Base-by-base conservation (phyloP, 2,113 vertebrate species). In the Desmodus rotundus region DNA sequence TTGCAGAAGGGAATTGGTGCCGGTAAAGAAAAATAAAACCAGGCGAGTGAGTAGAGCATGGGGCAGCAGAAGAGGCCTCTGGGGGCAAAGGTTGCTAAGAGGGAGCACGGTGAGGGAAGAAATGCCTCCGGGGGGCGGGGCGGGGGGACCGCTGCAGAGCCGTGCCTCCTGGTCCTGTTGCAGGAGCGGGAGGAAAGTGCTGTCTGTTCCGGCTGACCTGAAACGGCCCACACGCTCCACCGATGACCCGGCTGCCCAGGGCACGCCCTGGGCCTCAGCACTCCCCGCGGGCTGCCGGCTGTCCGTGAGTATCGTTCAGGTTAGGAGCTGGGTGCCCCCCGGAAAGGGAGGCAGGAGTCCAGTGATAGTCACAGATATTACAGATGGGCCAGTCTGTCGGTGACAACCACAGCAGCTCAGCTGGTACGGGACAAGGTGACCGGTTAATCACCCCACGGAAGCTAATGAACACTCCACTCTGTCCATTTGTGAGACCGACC, bases 171-270 rank as follows among this genome's bases (percentile, higher is more conserved):
- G 43, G 28, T 15, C 38, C 4, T 0, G 26, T 5, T 19, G 73
- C 43, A 76, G 28, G 72, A 19, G 28, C 4, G 0, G 15, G 43
- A 33, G 73, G 73, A 47, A 33, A 43, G 73, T 2, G 15, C 28
- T 8, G 2, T 43, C 4, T 0, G n/a, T 36, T 36, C 73, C 4
- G 4, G 20, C 4, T 2, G 3, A 12, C 73, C 73, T 19, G 5
- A 19, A 28, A 47, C 9, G 3, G 8, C 72, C 72, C 7, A 2
- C 26, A 31, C 1, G 8, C 43, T 6, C 7, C 0, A 16, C 43
- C 28, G 4, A 13, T 11, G 70, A 12, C 43, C 43, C 22, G 0
- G 28, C 45, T 31, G 28, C 15, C 41, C 72, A 45, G 72, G 41
- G 41, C 3, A 7, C 26, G 15, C 5, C 22, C 41, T 43, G 41